Percentiles rank a stretch among this genome's conserved stretches.
These are phyloP conservation scores for Loriculus beryllinus DNA, from an alignment of 2,797 vertebrate species.

Conservation along the genomic window DNA sequence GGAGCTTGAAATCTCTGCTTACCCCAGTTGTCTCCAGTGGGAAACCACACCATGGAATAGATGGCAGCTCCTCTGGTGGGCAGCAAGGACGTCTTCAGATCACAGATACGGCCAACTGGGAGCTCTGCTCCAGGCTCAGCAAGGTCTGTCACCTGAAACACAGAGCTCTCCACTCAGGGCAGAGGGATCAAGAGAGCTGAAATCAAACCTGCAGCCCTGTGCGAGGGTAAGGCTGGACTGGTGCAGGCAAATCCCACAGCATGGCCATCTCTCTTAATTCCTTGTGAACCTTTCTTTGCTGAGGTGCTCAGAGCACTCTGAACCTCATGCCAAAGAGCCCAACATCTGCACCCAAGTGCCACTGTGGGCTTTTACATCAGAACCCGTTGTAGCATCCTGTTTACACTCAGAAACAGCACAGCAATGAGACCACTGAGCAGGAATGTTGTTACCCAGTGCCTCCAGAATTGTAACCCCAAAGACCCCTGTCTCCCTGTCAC, in stretches of 20 bases:
- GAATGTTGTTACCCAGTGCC: not conserved
- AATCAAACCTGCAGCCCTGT: not conserved
- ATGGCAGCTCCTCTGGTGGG: not conserved
- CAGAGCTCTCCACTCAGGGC: too few species aligned
- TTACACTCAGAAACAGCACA: not conserved
- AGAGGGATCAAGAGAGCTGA: not conserved
- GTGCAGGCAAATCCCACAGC: not conserved
- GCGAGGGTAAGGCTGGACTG: not conserved
- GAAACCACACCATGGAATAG: not conserved
- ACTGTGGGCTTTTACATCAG: not conserved
- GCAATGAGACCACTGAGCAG: not conserved
- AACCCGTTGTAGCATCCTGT: not conserved
- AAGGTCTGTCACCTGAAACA: not conserved
- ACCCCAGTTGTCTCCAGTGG: not conserved
- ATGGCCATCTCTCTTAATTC: not conserved
- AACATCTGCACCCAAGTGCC: not conserved
- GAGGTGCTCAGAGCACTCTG: not conserved
- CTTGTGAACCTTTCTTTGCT: not conserved
- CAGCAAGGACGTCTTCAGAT: not conserved
- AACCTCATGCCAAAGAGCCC: not conserved
- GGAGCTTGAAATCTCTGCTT: not conserved
- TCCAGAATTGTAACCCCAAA: not conserved
- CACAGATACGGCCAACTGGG: too few species aligned
- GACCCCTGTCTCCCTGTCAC: not conserved
- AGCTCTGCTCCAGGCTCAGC: not conserved